Evolutionary conservation across 1,140 invertebrate species (phyloP).

Genomic region (Zophobas atratus): DNA sequence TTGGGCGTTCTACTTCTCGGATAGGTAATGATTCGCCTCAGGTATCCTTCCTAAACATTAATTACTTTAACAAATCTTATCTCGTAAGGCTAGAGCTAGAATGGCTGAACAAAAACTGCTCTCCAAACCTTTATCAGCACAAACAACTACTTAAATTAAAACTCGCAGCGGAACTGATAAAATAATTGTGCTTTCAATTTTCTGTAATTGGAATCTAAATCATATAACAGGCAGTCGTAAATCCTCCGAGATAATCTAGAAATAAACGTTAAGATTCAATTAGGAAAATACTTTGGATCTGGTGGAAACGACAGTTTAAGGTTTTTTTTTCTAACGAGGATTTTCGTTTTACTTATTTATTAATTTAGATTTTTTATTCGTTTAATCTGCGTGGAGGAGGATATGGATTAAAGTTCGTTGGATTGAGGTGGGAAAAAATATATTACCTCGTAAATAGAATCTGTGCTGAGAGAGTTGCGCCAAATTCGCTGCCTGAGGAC

Average conservation of each 20-base stretch:
- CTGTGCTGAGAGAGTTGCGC: conserved; percentile 22
- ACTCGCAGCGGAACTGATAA: conserved; percentile 35
- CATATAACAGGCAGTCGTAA: conserved; percentile 40
- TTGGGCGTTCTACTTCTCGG: conserved; percentile 10
- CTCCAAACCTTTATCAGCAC: conserved; percentile 24
- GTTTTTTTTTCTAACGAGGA: neutral
- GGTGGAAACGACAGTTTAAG: conserved; percentile 4
- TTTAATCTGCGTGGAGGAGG: neutral
- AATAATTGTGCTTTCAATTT: conserved; percentile 46
- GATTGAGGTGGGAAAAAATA: conserved; percentile 19
- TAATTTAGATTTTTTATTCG: neutral
- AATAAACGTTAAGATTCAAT: conserved; percentile 44
- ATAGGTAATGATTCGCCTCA: conserved; percentile 39
- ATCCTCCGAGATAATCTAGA: conserved; percentile 36
- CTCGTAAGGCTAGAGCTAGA: conserved; percentile 11
- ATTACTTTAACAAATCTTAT: conserved; percentile 42
- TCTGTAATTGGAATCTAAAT: conserved; percentile 43
- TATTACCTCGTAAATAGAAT: conserved; percentile 42
- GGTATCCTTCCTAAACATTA: conserved; percentile 33
- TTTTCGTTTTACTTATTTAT: conserved; percentile 2
- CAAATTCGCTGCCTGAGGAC: conserved; percentile 23
- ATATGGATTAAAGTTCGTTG: neutral
- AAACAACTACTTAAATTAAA: conserved; percentile 48
- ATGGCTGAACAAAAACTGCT: conserved; percentile 13
- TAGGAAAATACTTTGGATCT: conserved; percentile 33